Percentiles rank a stretch among this genome's conserved stretches.
phyloP scores from a whole-genome alignment of 2,113 vertebrate genomes.

The Camelus dromedarius region DNA sequence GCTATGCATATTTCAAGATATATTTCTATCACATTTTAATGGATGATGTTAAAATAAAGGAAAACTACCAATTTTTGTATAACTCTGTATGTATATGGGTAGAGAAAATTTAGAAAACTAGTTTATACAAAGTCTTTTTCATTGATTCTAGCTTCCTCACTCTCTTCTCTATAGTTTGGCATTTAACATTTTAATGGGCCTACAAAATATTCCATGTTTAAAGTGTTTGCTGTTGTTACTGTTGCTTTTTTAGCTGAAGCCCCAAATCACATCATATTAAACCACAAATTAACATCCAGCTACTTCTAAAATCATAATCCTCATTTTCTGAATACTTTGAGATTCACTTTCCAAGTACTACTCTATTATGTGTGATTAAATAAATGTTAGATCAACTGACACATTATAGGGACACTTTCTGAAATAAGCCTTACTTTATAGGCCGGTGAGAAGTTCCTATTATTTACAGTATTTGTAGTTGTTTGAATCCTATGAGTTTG shows the following conservation, averaged over 20 bases:
- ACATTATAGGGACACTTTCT: background rate
- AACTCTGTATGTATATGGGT: background rate
- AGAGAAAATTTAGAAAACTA: background rate
- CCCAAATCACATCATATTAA: background rate
- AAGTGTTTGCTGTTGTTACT: background rate
- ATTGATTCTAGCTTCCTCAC: background rate
- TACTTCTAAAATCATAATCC: background rate
- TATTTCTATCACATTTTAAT: background rate
- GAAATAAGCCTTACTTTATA: background rate
- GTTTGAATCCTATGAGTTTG: background rate
- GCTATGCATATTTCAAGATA: background rate
- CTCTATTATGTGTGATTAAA: background rate
- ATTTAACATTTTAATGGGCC: background rate
- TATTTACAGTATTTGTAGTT: background rate
- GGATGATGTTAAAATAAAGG: background rate
- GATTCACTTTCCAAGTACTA: background rate
- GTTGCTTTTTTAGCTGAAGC: background rate
- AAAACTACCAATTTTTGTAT: background rate
- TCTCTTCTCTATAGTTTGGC: background rate
- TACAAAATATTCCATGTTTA: constrained; percentile 31
- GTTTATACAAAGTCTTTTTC: background rate
- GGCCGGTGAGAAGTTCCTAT: background rate
- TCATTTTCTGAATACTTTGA: background rate
- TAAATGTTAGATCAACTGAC: background rate
- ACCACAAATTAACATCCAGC: background rate